phyloP scores from a whole-genome alignment of 2,888 invertebrate genomes.

The Eupithecia vulgata region DNA sequence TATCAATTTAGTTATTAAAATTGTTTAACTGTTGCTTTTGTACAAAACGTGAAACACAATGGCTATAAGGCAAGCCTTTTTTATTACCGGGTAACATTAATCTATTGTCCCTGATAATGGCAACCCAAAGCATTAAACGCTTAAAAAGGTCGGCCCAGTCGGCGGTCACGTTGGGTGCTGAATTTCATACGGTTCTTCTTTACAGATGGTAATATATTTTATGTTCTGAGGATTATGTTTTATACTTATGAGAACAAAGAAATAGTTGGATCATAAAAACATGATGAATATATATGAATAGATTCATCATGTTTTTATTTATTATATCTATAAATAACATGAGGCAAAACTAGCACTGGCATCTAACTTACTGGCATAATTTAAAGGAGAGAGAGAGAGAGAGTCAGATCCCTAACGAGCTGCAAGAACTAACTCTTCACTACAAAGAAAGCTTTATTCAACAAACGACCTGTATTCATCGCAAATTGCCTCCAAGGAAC shows the following conservation, averaged over 20 bases:
- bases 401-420: neutral
- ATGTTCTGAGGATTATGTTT: too few relatives aligned
- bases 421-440: neutral
- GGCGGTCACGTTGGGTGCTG: constrained; percentile 6
- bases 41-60: neutral
- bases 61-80: neutral
- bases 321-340: neutral
- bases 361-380: neutral
- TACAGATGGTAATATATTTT: neutral
- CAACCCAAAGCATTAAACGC: neutral
- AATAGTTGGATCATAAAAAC: too few relatives aligned
- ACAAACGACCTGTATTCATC: constrained; percentile 5
- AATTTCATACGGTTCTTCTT: constrained; percentile 1
- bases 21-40: neutral
- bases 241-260: too few relatives aligned
- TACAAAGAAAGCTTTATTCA: neutral
- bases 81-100: constrained; percentile 5
- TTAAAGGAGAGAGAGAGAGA: neutral
- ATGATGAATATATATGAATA: too few relatives aligned
- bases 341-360: neutral
- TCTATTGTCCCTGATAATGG: neutral
- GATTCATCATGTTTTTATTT: too few relatives aligned
- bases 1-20: neutral
- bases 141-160: constrained; percentile 3
- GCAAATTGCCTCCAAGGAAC: neutral